Evolutionary conservation across 2,797 vertebrate genomes (phyloP).

Genomic region (Stomatorhinus walkeri): DNA sequence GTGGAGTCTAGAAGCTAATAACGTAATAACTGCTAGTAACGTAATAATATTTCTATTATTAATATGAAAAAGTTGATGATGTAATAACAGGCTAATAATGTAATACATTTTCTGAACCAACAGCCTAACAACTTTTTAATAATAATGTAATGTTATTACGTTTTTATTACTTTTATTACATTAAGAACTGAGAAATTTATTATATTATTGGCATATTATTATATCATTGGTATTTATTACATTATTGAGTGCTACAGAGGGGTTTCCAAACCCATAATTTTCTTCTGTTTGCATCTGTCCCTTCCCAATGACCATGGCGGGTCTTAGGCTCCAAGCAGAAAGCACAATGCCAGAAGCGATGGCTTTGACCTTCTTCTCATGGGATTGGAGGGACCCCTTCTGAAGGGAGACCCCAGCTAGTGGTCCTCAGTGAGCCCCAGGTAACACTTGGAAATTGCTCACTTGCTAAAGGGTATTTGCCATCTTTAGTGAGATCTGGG

Average conservation of each 20-base stretch:
- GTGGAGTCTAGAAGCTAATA: neutral
- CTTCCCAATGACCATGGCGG: neutral
- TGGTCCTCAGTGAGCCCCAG: neutral
- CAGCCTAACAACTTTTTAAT: neutral
- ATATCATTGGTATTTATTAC: neutral
- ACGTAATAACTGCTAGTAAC: neutral
- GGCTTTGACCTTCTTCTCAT: neutral
- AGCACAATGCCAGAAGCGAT: neutral
- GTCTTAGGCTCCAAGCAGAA: neutral
- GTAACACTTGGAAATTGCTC: neutral
- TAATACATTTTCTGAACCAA: neutral
- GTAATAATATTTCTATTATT: neutral
- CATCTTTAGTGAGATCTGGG: neutral
- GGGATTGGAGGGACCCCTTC: neutral
- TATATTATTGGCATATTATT: neutral
- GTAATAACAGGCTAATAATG: neutral
- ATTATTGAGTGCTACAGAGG: neutral
- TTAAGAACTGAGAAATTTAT: neutral
- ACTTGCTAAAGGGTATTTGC: neutral
- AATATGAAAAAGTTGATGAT: neutral
- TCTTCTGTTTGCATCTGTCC: neutral
- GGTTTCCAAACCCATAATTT: neutral
- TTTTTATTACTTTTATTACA: neutral
- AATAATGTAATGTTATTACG: neutral
- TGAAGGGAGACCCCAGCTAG: neutral